Base-by-base conservation (phyloP, 2,113 vertebrate genomes). In the Polypterus senegalus region DNA sequence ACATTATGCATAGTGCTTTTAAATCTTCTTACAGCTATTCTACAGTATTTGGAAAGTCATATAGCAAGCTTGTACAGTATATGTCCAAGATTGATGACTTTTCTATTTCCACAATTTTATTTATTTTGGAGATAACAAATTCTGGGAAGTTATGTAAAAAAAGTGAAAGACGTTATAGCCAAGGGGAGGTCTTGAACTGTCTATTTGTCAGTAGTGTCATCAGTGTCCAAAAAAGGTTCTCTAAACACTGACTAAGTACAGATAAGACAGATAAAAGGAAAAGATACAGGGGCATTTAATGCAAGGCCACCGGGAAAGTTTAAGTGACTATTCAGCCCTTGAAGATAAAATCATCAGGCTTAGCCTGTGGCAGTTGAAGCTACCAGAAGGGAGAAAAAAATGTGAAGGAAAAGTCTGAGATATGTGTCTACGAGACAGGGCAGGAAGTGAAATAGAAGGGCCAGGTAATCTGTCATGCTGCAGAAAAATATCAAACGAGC, bases 381-480 rank as follows among this genome's bases (percentile, higher is more conserved):
- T 43, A 58, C 57, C 44, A 54, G 52, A 47, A 62, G 57, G 49
- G 62, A 58, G 60, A 27, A 27, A 48, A 48, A 45, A 58, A 62
- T 62, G 61, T 27, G 46, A 62, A 62, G 43, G 61, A 27, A 62
- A 66, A 62, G 55, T 60, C 59, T 61, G 9, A 46, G 65, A 58
- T 48, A 49, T 47, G 54, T 61, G 43, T 56, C 49, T 44, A 52
- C 47, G 56, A 49, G 48, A 45, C 46, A 46, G 53, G 3, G n/a
- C n/a, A 54, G 53, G 9, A 5, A 9, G 45, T 27, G 46, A 3
- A 8, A 56, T 53, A 60, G 44, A 65, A 74, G 69, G 4, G 59
- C 53, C 55, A 77, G 77, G 77, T 79, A 73, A 79, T 77, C 78
- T 72, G 69, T 66, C 76, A 72, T 56, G 61, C 70, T 55, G 75